phyloP scores from a whole-genome alignment of 2,888 invertebrate genomes.

The Azorinus chamasolen region DNA sequence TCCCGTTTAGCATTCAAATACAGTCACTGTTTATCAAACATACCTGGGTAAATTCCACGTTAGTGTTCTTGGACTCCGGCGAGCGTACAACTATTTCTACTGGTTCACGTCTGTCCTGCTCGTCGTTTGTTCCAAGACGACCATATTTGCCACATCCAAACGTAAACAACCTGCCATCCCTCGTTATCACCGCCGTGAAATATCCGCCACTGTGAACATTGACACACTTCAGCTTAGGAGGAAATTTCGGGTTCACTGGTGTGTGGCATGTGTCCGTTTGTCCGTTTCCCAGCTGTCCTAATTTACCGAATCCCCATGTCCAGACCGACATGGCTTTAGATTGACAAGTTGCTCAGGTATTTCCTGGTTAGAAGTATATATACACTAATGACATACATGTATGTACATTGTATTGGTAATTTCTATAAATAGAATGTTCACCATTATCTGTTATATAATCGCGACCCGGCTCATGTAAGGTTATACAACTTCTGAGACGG shows the following conservation, averaged over 20 bases:
- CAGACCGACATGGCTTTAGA: constrained; percentile 65
- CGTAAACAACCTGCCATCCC: constrained; percentile 58
- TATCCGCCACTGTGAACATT: constrained; percentile 67
- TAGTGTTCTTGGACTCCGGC: too few species aligned
- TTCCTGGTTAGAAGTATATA: too few species aligned
- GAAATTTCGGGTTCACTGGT: constrained; percentile 30
- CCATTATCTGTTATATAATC: too few species aligned
- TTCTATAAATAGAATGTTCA: too few species aligned
- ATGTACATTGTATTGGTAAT: too few species aligned
- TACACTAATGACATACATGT: too few species aligned
- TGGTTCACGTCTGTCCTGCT: constrained; percentile 51
- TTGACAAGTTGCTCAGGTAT: too few species aligned
- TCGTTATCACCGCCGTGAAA: constrained; percentile 62
- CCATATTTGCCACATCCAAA: constrained; percentile 75
- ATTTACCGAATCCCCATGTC: constrained; percentile 72
- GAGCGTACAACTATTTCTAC: constrained; percentile 24
- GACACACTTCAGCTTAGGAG: constrained; percentile 9
- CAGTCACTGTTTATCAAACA: not conserved
- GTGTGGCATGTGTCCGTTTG: constrained; percentile 49
- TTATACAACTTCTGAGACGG: too few species aligned
- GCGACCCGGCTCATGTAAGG: too few species aligned
- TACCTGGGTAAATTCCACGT: constrained; percentile 28
- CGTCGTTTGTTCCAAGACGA: constrained; percentile 68
- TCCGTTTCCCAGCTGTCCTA: constrained; percentile 73
- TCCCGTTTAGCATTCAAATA: not conserved